Evolutionary conservation across 2,888 invertebrate genomes (phyloP).

Genomic region (Panopea generosa): DNA sequence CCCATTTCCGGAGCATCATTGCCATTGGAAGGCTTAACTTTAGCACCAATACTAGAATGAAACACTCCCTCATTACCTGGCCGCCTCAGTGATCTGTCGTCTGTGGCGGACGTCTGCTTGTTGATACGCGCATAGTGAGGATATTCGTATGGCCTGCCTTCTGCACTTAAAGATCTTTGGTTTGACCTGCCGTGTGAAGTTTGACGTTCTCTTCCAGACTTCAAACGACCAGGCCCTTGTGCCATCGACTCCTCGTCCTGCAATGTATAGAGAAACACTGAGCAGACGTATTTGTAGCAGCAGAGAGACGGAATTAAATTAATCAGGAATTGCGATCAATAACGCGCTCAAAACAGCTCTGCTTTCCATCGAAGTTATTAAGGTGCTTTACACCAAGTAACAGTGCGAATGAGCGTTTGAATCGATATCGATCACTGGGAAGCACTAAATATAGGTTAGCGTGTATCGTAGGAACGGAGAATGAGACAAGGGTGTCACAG

Average conservation of each 20-base stretch:
- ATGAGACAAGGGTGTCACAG: neutral
- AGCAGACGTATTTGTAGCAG: constrained; percentile 49
- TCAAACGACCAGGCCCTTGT: constrained; percentile 74
- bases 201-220: constrained; percentile 66
- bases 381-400: constrained; percentile 66
- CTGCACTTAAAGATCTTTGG: constrained; percentile 57
- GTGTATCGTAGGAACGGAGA: neutral
- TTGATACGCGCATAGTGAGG: constrained; percentile 23
- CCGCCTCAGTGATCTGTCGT: constrained; percentile 22
- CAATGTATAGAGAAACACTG: constrained; percentile 47
- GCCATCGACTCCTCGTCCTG: constrained; percentile 79
- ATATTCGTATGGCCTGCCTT: constrained; percentile 50
- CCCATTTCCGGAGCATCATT: constrained; percentile 81
- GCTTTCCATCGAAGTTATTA: constrained; percentile 65
- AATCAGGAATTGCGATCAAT: constrained; percentile 71
- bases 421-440: constrained; percentile 57
- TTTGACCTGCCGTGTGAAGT: constrained; percentile 57
- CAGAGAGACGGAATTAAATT: constrained; percentile 69
- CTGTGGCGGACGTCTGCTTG: neutral
- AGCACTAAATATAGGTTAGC: constrained; percentile 47
- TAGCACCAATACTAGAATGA: constrained; percentile 67
- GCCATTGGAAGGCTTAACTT: constrained; percentile 67
- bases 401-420: constrained; percentile 55
- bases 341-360: constrained; percentile 55
- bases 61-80: constrained; percentile 42